These are phyloP conservation scores for Copidosoma aretas DNA, from an alignment of 2,888 invertebrate genomes.

Conservation along the genomic window DNA sequence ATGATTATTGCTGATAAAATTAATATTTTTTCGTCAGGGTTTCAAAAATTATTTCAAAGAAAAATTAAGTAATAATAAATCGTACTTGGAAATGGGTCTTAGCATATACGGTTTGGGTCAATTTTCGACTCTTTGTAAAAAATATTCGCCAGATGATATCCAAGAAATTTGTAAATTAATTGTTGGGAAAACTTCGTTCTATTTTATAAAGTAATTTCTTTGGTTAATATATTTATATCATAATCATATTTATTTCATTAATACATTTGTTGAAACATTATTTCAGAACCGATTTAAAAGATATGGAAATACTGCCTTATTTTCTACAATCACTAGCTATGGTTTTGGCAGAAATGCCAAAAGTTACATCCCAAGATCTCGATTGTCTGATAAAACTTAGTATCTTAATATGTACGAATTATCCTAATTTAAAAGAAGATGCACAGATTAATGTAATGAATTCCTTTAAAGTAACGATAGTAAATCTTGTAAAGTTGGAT, in stretches of 20 bases:
- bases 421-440: conserved; percentile 62
- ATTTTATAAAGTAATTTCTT: conserved; percentile 49
- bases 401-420: conserved; percentile 64
- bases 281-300: too few species aligned
- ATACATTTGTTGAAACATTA: conserved; percentile 58
- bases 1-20: background rate
- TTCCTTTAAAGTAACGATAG: conserved; percentile 61
- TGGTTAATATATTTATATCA: conserved; percentile 41
- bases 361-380: conserved; percentile 61
- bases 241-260: conserved; percentile 55
- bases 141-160: conserved; percentile 60
- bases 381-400: conserved; percentile 63
- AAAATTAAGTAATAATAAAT: conserved; percentile 39
- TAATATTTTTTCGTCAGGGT: conserved; percentile 33
- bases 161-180: conserved; percentile 62
- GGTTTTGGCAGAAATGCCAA: conserved; percentile 60
- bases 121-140: conserved; percentile 64
- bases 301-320: conserved; percentile 44
- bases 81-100: conserved; percentile 62
- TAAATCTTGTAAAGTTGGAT: conserved; percentile 58
- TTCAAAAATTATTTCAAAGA: conserved; percentile 45
- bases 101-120: conserved; percentile 69
- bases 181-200: conserved; percentile 59
- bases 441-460: conserved; percentile 58
- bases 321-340: conserved; percentile 65